These are phyloP conservation scores for Dryobotodes eremita DNA, from an alignment of 2,888 invertebrate genomes.

Conservation along the genomic window DNA sequence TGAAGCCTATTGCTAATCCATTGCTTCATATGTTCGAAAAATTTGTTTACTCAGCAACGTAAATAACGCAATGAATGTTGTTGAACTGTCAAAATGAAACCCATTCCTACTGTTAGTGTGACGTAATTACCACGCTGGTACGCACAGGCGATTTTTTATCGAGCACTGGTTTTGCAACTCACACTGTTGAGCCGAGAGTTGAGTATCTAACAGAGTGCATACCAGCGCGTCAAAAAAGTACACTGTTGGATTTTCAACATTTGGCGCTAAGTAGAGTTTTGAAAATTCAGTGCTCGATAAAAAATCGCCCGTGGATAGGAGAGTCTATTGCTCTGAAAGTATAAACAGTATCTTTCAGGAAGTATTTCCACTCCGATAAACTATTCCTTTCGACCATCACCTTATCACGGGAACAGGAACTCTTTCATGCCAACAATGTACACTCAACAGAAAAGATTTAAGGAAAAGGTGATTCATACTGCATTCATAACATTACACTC, in stretches of 20 bases:
- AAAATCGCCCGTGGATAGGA: neutral
- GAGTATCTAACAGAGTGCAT: neutral
- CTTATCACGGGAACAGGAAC: conserved; percentile 5
- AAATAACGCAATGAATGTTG: too few relatives aligned
- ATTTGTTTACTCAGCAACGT: too few relatives aligned
- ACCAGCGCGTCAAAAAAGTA: neutral
- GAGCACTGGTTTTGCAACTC: neutral
- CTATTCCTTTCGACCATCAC: conserved; percentile 2
- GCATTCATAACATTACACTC: neutral
- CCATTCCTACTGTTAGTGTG: too few relatives aligned
- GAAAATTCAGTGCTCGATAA: neutral
- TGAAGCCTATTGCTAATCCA: too few relatives aligned
- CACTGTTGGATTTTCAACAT: neutral
- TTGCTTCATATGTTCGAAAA: too few relatives aligned
- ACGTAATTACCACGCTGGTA: neutral
- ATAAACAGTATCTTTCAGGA: conserved; percentile 28
- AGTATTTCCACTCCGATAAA: conserved; percentile 24
- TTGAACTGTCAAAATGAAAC: too few relatives aligned
- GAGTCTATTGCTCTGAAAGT: neutral
- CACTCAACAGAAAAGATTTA: conserved; percentile 12
- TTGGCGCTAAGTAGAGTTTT: neutral
- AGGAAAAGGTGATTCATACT: conserved; percentile 33
- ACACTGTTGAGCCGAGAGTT: neutral
- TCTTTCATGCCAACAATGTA: conserved; percentile 10
- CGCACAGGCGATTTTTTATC: neutral